Evolutionary conservation across 2,797 vertebrate genomes (phyloP).

Genomic region (Protosalanx chinensis): DNA sequence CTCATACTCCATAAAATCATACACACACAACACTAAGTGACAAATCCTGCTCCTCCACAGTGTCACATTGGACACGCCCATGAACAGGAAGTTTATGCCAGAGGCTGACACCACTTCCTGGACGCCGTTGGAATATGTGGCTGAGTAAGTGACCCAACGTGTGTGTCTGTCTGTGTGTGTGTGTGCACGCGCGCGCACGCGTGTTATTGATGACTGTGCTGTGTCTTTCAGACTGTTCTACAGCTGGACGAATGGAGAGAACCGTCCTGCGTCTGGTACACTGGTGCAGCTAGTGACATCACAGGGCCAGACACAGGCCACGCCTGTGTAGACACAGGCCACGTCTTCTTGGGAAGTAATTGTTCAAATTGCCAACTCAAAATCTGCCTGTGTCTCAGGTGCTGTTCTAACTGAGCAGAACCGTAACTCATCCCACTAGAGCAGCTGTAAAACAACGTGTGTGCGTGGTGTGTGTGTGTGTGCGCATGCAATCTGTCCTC

Average conservation of each 20-base stretch:
- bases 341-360: neutral
- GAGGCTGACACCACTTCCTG: conserved; percentile 80
- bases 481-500: no score
- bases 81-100: conserved; percentile 85
- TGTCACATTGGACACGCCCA: conserved; percentile 82
- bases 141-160: conserved; percentile 35
- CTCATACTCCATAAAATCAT: neutral
- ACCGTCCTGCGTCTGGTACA: neutral
- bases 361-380: neutral
- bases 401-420: neutral
- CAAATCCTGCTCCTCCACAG: conserved; percentile 49
- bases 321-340: conserved; percentile 2
- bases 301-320: conserved; percentile 14
- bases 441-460: no score
- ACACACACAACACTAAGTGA: neutral
- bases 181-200: neutral
- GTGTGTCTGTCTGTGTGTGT: neutral
- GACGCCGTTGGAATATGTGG: conserved; percentile 81
- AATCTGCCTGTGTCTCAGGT: neutral
- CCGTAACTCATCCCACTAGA: no score
- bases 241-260: conserved; percentile 1
- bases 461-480: no score
- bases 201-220: neutral
- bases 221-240: conserved; percentile 11
- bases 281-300: conserved; percentile 15